Conservation (phyloP, 2,113 vertebrate species). For the Embiotoca jacksoni region DNA sequence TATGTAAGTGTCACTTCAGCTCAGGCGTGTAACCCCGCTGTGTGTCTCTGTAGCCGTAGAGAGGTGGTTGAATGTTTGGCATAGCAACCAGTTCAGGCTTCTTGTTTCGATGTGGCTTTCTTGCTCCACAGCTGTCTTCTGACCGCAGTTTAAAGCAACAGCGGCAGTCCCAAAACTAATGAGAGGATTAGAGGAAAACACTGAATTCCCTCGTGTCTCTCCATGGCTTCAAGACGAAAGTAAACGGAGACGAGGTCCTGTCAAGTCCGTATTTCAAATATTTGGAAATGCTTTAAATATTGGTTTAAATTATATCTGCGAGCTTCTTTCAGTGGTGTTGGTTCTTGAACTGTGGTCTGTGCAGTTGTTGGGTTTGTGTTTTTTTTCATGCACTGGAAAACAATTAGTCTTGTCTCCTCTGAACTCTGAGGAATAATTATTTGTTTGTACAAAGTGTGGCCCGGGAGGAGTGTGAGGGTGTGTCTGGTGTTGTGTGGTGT, state of each 20-base stretch:
- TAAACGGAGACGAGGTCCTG: conserved; percentile 28
- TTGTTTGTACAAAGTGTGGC: conserved; percentile 56
- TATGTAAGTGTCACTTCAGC: conserved; percentile 11
- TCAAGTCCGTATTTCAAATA: conserved; percentile 8
- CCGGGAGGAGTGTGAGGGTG: conserved; percentile 25
- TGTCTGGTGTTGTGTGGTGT: neutral
- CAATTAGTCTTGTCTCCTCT: conserved; percentile 33
- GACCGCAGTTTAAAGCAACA: conserved; percentile 44
- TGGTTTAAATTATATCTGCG: conserved; percentile 15
- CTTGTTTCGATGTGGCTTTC: conserved; percentile 59
- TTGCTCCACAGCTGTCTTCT: conserved; percentile 64
- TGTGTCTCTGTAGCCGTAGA: conserved; percentile 29
- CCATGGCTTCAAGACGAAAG: conserved; percentile 18
- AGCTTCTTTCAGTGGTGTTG: neutral
- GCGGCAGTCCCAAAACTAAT: conserved; percentile 8
- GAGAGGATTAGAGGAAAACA: conserved; percentile 19
- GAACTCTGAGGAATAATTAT: conserved; percentile 50
- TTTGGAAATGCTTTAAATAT: conserved; percentile 16
- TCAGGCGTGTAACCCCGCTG: neutral
- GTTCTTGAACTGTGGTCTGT: conserved; percentile 1
- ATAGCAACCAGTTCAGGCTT: conserved; percentile 64
- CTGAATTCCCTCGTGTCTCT: neutral
- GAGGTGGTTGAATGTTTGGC: conserved; percentile 58
- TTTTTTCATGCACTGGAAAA: conserved; percentile 45
- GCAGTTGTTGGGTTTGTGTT: conserved; percentile 10